A percentile compares a stretch with the other conserved stretches of the same genome.
Evolutionary conservation across 2,797 vertebrate species (phyloP).

Genomic region (Rachycentron canadum): DNA sequence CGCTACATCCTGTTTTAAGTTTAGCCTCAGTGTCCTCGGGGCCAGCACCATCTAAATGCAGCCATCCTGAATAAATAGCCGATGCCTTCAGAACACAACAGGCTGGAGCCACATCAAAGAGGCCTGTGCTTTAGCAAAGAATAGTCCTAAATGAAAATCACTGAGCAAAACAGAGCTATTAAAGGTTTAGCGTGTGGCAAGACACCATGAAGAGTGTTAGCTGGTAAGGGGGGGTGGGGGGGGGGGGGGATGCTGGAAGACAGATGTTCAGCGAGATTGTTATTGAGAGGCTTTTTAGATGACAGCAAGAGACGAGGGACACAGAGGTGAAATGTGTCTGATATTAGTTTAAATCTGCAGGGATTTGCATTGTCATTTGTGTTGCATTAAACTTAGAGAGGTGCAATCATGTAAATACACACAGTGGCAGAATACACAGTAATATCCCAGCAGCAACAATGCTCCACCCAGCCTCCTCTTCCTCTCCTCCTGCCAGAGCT

Average conservation of each 20-base stretch:
- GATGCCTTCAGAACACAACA: constrained; percentile 56
- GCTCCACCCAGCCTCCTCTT: constrained; percentile 14
- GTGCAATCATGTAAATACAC: background rate
- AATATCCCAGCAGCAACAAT: constrained; percentile 13
- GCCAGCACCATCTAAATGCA: constrained; percentile 58
- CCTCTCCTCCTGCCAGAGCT: constrained; percentile 19
- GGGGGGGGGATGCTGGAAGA: constrained; percentile 26
- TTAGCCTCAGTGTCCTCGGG: constrained; percentile 53
- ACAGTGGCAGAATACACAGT: background rate
- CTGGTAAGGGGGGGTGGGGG: constrained; percentile 30
- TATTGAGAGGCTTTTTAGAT: constrained; percentile 65
- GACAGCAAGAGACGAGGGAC: constrained; percentile 47
- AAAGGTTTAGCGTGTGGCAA: constrained; percentile 64
- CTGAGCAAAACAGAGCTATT: constrained; percentile 74
- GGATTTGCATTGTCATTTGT: constrained; percentile 45
- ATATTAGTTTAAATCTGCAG: constrained; percentile 31
- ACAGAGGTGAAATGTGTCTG: constrained; percentile 37
- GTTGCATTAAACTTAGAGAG: constrained; percentile 38
- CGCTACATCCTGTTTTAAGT: constrained; percentile 56
- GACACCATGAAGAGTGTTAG: constrained; percentile 63
- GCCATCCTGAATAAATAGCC: constrained; percentile 65
- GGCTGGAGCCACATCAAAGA: constrained; percentile 71
- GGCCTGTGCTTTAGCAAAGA: constrained; percentile 55
- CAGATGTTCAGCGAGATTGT: constrained; percentile 43
- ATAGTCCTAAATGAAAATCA: constrained; percentile 76